phyloP scores from a whole-genome alignment of 2,113 vertebrate species.

The Clarias gariepinus region DNA sequence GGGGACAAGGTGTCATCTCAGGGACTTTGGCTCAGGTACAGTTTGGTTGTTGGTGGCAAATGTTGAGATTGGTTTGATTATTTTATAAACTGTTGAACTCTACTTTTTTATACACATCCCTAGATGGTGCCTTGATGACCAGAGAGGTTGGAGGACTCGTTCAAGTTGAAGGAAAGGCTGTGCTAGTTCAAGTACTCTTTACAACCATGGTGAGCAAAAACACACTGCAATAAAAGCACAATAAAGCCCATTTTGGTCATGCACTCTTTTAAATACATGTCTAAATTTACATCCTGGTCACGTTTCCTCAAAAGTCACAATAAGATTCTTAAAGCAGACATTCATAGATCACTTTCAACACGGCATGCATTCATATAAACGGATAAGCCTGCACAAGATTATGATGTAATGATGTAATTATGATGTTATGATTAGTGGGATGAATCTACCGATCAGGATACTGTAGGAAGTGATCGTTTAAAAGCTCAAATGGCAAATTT shows the following conservation, averaged over 20 bases:
- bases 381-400: no score
- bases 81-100: not conserved
- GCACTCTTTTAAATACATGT: no score
- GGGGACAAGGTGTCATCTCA: not conserved
- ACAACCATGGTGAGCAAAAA: not conserved
- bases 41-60: not conserved
- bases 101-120: not conserved
- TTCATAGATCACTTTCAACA: no score
- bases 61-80: not conserved
- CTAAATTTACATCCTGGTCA: no score
- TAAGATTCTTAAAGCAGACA: no score
- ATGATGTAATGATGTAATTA: no score
- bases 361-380: no score
- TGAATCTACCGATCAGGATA: no score
- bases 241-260: not conserved
- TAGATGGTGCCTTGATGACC: not conserved
- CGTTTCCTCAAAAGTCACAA: no score
- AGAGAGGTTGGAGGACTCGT: not conserved
- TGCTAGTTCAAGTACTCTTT: not conserved
- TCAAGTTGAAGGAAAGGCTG: not conserved
- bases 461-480: no score
- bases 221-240: not conserved
- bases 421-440: no score
- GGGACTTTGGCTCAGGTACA: not conserved
- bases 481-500: no score